phyloP scores from a whole-genome alignment of 2,888 invertebrate genomes.

The Phengaris alcon region DNA sequence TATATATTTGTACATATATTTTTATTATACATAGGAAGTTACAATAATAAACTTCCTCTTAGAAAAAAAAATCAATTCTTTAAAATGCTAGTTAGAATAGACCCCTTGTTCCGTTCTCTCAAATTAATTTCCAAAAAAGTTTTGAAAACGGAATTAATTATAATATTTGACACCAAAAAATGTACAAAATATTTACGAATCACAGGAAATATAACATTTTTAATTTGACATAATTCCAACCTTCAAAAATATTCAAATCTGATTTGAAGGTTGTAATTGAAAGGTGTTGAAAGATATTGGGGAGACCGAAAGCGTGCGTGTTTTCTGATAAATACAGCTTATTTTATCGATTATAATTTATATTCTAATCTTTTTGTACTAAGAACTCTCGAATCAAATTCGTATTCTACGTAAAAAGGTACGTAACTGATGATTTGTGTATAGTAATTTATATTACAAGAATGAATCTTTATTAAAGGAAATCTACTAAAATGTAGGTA shows the following conservation, averaged over 20 bases:
- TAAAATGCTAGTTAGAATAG: too few species aligned
- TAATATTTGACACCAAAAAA: background rate
- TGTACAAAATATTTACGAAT: background rate
- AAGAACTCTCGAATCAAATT: background rate
- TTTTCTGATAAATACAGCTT: constrained; percentile 57
- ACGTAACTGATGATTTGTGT: background rate
- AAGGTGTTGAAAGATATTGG: constrained; percentile 58
- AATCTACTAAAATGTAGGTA: too few species aligned
- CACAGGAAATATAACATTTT: background rate
- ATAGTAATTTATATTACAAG: too few species aligned
- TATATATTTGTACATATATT: too few species aligned
- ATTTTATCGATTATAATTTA: constrained; percentile 30
- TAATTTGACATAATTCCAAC: constrained; percentile 2
- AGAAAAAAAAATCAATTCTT: too few species aligned
- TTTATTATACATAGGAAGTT: too few species aligned
- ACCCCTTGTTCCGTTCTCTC: too few species aligned
- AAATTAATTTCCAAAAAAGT: too few species aligned
- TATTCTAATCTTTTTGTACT: constrained; percentile 24
- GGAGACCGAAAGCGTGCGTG: constrained; percentile 66
- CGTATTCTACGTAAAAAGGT: background rate
- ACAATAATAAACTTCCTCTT: too few species aligned
- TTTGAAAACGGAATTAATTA: too few species aligned
- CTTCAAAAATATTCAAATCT: constrained; percentile 44
- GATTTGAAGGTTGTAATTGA: constrained; percentile 58
- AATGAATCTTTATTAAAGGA: too few species aligned